phyloP scores from a whole-genome alignment of 2,888 invertebrate genomes.

The Malthinus flaveolus region DNA sequence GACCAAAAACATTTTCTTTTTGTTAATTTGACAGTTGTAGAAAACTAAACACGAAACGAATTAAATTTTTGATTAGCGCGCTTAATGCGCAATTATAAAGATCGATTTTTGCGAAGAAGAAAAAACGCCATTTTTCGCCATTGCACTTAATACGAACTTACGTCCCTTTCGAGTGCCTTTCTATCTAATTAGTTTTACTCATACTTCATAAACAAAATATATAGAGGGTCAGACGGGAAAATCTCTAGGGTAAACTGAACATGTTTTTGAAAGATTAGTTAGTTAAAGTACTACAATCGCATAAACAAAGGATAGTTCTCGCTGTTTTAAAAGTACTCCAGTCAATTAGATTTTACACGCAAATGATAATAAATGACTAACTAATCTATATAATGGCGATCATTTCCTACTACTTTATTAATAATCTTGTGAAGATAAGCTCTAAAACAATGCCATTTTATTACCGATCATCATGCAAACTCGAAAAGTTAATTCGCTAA shows the following conservation, averaged over 20 bases:
- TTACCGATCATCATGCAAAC: slow-evolving; percentile 1
- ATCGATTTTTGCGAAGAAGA: background rate
- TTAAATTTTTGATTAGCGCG: too few species aligned
- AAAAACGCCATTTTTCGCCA: background rate
- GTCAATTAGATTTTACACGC: slow-evolving; percentile 21
- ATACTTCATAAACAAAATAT: slow-evolving; percentile 9
- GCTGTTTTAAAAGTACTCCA: slow-evolving; percentile 20
- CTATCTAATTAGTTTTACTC: slow-evolving; percentile 16
- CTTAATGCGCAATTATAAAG: background rate
- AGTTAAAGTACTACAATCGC: slow-evolving; percentile 14
- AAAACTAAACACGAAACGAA: too few species aligned
- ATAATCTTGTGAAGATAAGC: slow-evolving; percentile 29
- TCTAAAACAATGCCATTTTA: slow-evolving; percentile 20
- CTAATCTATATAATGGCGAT: slow-evolving; percentile 38
- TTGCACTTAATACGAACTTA: background rate
- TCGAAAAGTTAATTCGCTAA: background rate
- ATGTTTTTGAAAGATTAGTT: slow-evolving; percentile 25
- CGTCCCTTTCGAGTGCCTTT: slow-evolving; percentile 8
- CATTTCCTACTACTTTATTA: slow-evolving; percentile 32
- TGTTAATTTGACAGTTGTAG: too few species aligned
- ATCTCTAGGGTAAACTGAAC: slow-evolving; percentile 17
- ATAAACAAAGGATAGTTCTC: slow-evolving; percentile 28
- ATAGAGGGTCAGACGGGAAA: slow-evolving; percentile 15
- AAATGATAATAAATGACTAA: slow-evolving; percentile 33
- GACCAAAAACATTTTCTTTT: slow-evolving; percentile 1